Percentiles rank a stretch among this genome's conserved stretches.
Conservation (phyloP, 2,797 vertebrate species). For the Decapterus maruadsi region DNA sequence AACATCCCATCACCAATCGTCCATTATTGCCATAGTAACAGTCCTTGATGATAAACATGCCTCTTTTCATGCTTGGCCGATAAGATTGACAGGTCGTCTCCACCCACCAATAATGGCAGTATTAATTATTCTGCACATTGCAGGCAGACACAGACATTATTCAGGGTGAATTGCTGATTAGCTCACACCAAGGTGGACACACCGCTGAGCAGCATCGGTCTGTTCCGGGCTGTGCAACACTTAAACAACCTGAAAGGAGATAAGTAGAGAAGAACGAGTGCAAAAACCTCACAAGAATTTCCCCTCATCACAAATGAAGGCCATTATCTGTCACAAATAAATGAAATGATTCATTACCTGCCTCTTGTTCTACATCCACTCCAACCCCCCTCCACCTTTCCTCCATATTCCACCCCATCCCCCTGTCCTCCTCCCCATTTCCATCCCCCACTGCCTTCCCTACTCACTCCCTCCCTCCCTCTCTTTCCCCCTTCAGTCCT, state of each 20-base stretch:
- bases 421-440: slow-evolving; percentile 53
- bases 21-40: slow-evolving; percentile 77
- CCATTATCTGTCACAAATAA: slow-evolving; percentile 35
- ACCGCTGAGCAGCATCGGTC: slow-evolving; percentile 1
- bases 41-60: slow-evolving; percentile 71
- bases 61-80: slow-evolving; percentile 71
- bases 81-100: slow-evolving; percentile 78
- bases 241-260: slow-evolving; percentile 25
- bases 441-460: slow-evolving; percentile 55
- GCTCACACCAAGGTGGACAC: slow-evolving; percentile 48
- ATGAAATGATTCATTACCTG: slow-evolving; percentile 52
- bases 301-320: not conserved
- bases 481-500: slow-evolving; percentile 38
- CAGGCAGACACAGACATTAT: slow-evolving; percentile 67
- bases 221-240: slow-evolving; percentile 36
- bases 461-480: slow-evolving; percentile 12
- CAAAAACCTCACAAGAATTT: slow-evolving; percentile 16
- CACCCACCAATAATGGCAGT: slow-evolving; percentile 81
- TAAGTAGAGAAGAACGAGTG: slow-evolving; percentile 3
- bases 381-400: slow-evolving; percentile 50
- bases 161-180: slow-evolving; percentile 76
- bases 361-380: slow-evolving; percentile 42
- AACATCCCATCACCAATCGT: slow-evolving; percentile 48
- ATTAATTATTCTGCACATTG: slow-evolving; percentile 82
- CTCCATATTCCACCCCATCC: slow-evolving; percentile 61